Evolutionary conservation across 2,888 invertebrate genomes (phyloP).

Genomic region (Trichacis sp.): DNA sequence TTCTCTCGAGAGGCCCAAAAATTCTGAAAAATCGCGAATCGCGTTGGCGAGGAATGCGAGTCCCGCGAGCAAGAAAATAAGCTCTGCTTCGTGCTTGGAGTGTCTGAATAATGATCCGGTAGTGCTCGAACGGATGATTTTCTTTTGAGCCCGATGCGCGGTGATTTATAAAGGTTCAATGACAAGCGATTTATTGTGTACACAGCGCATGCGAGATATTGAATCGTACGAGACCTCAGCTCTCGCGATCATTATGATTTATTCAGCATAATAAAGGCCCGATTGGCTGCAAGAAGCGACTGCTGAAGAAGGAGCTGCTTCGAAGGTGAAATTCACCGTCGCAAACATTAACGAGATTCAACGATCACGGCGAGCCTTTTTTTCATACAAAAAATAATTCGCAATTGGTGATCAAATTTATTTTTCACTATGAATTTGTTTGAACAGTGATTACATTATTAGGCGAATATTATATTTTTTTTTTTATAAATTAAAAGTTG

Average conservation of each 20-base stretch:
- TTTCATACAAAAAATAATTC: too few species aligned
- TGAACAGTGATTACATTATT: too few species aligned
- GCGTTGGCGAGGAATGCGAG: neutral
- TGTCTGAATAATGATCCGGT: constrained; percentile 1
- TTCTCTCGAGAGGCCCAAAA: too few species aligned
- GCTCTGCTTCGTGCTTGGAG: neutral
- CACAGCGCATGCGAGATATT: constrained; percentile 13
- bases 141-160: neutral
- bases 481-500: too few species aligned
- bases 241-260: constrained; percentile 12
- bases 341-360: neutral
- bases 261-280: constrained; percentile 10
- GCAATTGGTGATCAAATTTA: too few species aligned
- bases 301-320: neutral
- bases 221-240: constrained; percentile 9
- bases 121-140: neutral
- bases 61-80: constrained; percentile 1
- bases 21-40: too few species aligned
- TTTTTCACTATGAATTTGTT: too few species aligned
- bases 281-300: constrained; percentile 5
- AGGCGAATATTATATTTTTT: too few species aligned
- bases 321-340: neutral
- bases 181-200: constrained; percentile 17
- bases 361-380: too few species aligned
- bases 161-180: constrained; percentile 9